phyloP scores from a whole-genome alignment of 2,888 invertebrate genomes.

The Apoda limacodes region DNA sequence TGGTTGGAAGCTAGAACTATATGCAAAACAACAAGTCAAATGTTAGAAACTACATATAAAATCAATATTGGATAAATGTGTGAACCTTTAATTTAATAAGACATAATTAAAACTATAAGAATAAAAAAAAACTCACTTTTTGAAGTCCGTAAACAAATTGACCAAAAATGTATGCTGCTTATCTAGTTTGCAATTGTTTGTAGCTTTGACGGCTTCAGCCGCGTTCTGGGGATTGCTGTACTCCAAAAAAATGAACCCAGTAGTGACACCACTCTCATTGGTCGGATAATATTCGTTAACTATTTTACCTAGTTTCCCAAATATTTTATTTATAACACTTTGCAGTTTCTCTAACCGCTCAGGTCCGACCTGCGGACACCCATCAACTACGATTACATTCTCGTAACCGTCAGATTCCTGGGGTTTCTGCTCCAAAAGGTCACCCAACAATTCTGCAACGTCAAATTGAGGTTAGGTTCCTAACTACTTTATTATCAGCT shows the following conservation, averaged over 20 bases:
- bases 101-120: constrained; percentile 1
- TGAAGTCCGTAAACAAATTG: constrained; percentile 95
- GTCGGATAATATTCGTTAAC: constrained; percentile 92
- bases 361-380: constrained; percentile 94
- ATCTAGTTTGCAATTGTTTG: constrained; percentile 95
- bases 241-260: constrained; percentile 95
- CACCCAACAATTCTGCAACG: constrained; percentile 90
- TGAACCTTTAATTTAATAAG: neutral
- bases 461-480: constrained; percentile 64
- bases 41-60: constrained; percentile 3
- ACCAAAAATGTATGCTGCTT: constrained; percentile 95
- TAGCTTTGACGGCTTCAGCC: constrained; percentile 86
- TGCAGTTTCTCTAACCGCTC: constrained; percentile 93
- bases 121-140: constrained; percentile 75
- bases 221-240: constrained; percentile 87
- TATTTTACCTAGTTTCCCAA: constrained; percentile 85
- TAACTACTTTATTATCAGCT: too few relatives aligned
- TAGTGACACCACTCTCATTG: constrained; percentile 84
- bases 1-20: constrained; percentile 5
- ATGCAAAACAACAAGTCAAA: constrained; percentile 2
- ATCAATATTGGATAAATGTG: neutral
- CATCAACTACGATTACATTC: constrained; percentile 95
- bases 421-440: constrained; percentile 89
- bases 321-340: constrained; percentile 91
- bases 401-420: constrained; percentile 97